These are phyloP conservation scores for Coelopa frigida DNA, from an alignment of 1,140 invertebrate genomes.

Conservation along the genomic window DNA sequence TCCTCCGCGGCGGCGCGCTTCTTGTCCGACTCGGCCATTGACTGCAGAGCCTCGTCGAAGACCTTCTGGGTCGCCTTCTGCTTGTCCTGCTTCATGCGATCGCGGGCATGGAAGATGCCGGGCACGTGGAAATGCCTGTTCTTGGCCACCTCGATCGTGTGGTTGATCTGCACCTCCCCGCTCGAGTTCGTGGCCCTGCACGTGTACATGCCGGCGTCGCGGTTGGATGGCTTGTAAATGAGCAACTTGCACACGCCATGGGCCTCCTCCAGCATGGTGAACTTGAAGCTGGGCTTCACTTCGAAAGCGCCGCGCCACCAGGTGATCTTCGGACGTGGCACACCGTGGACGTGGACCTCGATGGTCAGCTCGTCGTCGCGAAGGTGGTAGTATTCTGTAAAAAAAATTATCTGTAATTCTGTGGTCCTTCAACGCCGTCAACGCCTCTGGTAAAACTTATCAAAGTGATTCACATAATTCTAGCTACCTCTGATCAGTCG, in stretches of 20 bases:
- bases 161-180: constrained; percentile 53
- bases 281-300: constrained; percentile 39
- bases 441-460: constrained; percentile 13
- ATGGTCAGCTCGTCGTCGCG: constrained; percentile 42
- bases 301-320: constrained; percentile 41
- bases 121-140: constrained; percentile 37
- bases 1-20: constrained; percentile 32
- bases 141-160: constrained; percentile 36
- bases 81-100: constrained; percentile 31
- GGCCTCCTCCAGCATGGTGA: constrained; percentile 41
- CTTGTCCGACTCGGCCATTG: constrained; percentile 36
- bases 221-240: constrained; percentile 50
- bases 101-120: constrained; percentile 39
- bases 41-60: constrained; percentile 35
- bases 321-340: constrained; percentile 32
- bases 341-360: constrained; percentile 38
- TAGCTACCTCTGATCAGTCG: constrained; percentile 40
- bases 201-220: constrained; percentile 55
- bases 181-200: constrained; percentile 57
- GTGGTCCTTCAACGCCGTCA: too few species aligned
- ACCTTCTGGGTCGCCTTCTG: constrained; percentile 28
- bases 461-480: background rate
- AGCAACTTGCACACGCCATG: constrained; percentile 50
- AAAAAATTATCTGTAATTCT: constrained; percentile 17
- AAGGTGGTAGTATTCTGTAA: constrained; percentile 40